phyloP scores from a whole-genome alignment of 2,797 vertebrate genomes.

The Anabas testudineus region DNA sequence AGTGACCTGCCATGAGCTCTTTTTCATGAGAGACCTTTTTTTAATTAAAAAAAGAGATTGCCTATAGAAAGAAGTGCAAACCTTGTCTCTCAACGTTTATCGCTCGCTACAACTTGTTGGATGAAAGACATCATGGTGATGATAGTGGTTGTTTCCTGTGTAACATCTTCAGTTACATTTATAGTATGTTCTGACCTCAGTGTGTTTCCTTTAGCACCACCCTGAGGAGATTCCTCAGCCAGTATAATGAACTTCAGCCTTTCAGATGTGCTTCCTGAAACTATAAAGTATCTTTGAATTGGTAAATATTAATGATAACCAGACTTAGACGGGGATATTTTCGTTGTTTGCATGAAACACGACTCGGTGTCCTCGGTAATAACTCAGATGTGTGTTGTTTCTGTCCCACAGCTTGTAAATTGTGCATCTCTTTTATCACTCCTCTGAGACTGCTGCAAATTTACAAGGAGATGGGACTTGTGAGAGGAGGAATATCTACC shows the following conservation, averaged over 20 bases:
- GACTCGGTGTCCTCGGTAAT: conserved; percentile 47
- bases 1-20: conserved; percentile 5
- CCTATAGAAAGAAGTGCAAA: conserved; percentile 13
- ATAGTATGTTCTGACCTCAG: not conserved
- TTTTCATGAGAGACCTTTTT: conserved; percentile 4
- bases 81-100: conserved; percentile 31
- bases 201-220: not conserved
- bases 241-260: conserved; percentile 9
- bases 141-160: not conserved
- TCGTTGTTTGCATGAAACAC: conserved; percentile 37
- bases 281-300: conserved; percentile 32
- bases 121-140: not conserved
- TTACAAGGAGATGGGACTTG: conserved; percentile 65
- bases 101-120: conserved; percentile 11
- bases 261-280: conserved; percentile 11
- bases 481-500: conserved; percentile 59
- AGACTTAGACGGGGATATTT: conserved; percentile 15
- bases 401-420: conserved; percentile 68
- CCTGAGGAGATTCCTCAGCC: not conserved
- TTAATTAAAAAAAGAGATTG: conserved; percentile 42
- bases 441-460: conserved; percentile 68
- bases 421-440: conserved; percentile 70
- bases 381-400: conserved; percentile 58
- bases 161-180: not conserved
- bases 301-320: conserved; percentile 24